phyloP scores from a whole-genome alignment of 2,113 vertebrate genomes.

The Mus pahari region DNA sequence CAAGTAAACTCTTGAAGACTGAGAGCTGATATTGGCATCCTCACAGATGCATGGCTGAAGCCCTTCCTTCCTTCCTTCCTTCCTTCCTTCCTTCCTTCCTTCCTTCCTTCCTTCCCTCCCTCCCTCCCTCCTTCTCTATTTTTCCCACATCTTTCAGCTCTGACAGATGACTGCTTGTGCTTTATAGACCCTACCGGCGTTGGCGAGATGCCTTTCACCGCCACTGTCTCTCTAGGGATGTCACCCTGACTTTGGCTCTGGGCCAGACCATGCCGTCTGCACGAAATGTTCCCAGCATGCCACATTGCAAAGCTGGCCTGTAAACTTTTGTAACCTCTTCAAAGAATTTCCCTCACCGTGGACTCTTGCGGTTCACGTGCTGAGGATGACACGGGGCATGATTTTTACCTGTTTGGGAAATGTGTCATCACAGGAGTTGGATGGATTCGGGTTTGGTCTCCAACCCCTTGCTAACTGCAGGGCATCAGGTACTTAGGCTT shows the following conservation, averaged over 20 bases:
- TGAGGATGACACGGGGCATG: background rate
- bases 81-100: background rate
- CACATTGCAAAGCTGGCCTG: background rate
- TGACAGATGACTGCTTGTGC: background rate
- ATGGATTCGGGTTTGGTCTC: background rate
- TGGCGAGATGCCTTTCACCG: background rate
- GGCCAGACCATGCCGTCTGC: background rate
- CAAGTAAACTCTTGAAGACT: background rate
- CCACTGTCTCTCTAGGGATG: background rate
- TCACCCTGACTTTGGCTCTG: background rate
- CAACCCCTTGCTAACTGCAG: background rate
- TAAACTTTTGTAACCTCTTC: background rate
- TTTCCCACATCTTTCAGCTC: background rate
- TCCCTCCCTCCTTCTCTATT: background rate
- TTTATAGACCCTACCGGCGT: background rate
- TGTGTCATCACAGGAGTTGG: background rate
- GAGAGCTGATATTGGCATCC: background rate
- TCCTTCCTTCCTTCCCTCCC: background rate
- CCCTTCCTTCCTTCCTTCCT: background rate
- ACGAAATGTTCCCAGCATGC: background rate
- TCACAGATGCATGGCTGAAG: background rate
- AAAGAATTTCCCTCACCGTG: slow-evolving; percentile 18
- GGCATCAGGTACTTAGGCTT: background rate
- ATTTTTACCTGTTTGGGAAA: background rate
- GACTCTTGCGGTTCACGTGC: background rate